Evolutionary conservation across 2,888 invertebrate species (phyloP), one percentile per base, ranked within the genome.

Genomic region (Xestobium rufovillosum): DNA sequence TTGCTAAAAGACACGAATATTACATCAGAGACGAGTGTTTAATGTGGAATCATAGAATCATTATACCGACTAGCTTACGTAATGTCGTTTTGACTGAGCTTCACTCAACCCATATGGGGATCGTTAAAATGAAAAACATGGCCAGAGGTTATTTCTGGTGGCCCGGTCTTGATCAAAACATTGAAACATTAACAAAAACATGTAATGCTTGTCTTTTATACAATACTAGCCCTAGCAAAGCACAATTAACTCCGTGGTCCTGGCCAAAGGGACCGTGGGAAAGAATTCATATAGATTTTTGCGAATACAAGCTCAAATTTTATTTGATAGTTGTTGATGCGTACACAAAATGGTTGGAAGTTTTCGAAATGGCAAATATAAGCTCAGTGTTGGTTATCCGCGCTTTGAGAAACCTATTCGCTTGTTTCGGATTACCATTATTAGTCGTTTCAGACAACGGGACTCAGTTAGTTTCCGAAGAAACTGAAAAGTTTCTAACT

Each of bases 71-170:
- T 12, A 36, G 12, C 4, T 46, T 47, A 14, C 31, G 42, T 26
- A 8, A 33, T n/a, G 10, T 3, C 4, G 14, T 53, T 9, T 31
- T 55, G 4, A 25, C 43, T 9, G 48, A 53, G 32, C 32, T 53
- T 13, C 51, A 55, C 43, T 15, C 26, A 12, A 33, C 41, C 13
- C 52, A 53, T 36, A 26, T 51, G 31, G 53, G 53, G 4, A 42
- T 52, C 3, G 36, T 46, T 4, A 52, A 52, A 42, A 52, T 47
- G 36, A 53, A 54, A 38, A 12, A 29, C 6, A 29, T 51, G 14
- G 49, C 49, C n/a, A 36, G 50, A 14, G 26, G 36, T n/a, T 49
- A 51, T 32, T 36, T 52, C 25, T 53, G 43, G 45, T 53, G 49
- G 49, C 50, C 50, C 8, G 29, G 29, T 6, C 33, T 54, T n/a